Evolutionary conservation across 1,140 invertebrate genomes (phyloP), one percentile per base, ranked within the genome.

Genomic region (Drosophila sproati): DNA sequence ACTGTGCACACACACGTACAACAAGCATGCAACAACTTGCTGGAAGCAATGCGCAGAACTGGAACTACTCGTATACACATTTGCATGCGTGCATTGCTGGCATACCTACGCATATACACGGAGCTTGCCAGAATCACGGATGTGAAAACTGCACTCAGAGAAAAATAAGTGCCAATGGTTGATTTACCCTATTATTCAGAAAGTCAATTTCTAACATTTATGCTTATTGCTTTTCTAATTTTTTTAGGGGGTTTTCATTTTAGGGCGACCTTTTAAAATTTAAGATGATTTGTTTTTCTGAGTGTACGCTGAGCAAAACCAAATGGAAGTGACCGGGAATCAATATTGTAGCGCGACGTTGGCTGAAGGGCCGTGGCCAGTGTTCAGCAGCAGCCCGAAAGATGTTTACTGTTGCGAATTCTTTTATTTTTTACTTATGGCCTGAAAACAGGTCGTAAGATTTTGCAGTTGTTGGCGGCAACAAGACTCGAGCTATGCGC

Each of bases 21-120:
- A 51, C 31, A 35, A 31, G 4, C 20, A 20, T 1, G 20, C 20
- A 2, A n/a, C 29, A 63, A 28, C 51, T 35, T 2, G 31, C n/a
- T 43, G 47, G 29, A 2, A 34, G 56, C 35, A 12, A 56, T 56
- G 34, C 4, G 34, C 37, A 52, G 41, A 88, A 89, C 77, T 83
- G 76, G 64, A 73, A 63, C 68, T 82, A 62, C 61, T 54, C 35
- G 64, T 69, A 73, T 73, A 69, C 54, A 85, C 73, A 88, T 88
- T 88, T 91, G 82, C 86, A 91, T 92, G 80, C 80, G 80, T 91
- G 72, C 83, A 85, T 92, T 82, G 83, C 77, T 89, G 79, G 80
- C 79, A 91, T 91, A 88, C 91, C 91, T 91, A 91, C 91, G 91
- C 91, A 92, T 78, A 70, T 77, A 52, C 90, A 91, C 77, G 67